Conservation (phyloP, 2,888 invertebrate genomes). For the Heliconius sara region DNA sequence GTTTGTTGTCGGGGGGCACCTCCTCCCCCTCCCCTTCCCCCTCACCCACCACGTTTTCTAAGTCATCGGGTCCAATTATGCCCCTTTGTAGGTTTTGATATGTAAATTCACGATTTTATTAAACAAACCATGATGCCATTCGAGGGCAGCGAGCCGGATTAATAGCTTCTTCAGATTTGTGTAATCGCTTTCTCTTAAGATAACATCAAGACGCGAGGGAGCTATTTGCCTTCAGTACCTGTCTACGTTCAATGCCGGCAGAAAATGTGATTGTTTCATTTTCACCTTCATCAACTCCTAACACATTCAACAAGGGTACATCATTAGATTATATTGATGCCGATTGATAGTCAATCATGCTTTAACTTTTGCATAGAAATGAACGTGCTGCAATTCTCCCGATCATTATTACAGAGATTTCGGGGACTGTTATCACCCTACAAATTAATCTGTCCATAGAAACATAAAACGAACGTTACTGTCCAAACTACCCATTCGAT, state of each 20-base stretch:
- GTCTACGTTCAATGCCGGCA: conserved; percentile 34
- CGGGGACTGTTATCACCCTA: conserved; percentile 62
- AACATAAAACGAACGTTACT: conserved; percentile 79
- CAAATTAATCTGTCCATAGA: conserved; percentile 79
- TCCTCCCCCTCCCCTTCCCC: conserved; percentile 56
- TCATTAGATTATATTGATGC: background rate
- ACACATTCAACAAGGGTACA: background rate
- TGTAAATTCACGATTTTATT: conserved; percentile 85
- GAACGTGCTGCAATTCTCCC: conserved; percentile 34
- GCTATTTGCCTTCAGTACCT: conserved; percentile 65
- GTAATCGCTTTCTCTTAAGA: conserved; percentile 84
- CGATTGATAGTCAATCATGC: background rate
- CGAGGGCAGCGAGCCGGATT: conserved; percentile 82
- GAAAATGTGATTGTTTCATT: conserved; percentile 49
- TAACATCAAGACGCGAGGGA: conserved; percentile 78
- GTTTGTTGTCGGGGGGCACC: conserved; percentile 80
- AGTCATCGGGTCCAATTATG: conserved; percentile 85
- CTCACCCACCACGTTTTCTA: conserved; percentile 83
- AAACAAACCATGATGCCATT: conserved; percentile 84
- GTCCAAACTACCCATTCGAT: conserved; percentile 82
- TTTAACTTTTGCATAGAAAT: conserved; percentile 13
- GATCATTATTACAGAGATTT: conserved; percentile 53
- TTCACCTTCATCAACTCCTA: conserved; percentile 46
- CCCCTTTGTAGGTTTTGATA: conserved; percentile 85
- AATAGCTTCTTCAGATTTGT: conserved; percentile 84